Evolutionary conservation across 1,140 invertebrate genomes (phyloP), one percentile per base, ranked within the genome.

Genomic region (Drosophila serrata): DNA sequence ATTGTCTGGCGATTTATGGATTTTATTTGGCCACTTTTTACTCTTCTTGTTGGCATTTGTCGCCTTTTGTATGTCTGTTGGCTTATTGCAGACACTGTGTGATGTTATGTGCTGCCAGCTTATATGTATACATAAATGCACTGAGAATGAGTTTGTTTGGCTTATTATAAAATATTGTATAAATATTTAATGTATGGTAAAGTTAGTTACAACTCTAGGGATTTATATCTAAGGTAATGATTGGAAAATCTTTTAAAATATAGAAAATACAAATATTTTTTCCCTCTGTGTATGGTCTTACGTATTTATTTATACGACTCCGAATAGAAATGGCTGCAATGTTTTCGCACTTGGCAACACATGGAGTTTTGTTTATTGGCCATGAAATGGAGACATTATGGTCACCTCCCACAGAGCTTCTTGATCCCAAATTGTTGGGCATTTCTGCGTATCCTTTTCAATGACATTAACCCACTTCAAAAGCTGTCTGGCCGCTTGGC

Each of bases 1-100:
- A 86, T 87, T 86, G 82, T 86, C 67, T 77, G 85, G 85, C 84
- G 80, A 87, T 87, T 87, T 87, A 88, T 87, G 84, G 84, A 78
- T 88, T 88, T 88, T 87, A 87, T 87, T 87, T 88, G 76, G 80
- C 84, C 76, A 87, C 84, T 87, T 82, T 86, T 82, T 79, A 82
- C 69, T 68, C 55, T 74, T 55, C 48, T 73, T 79, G 67, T 69
- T 84, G 84, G 84, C 84, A 88, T 88, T 88, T 88, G 80, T 88
- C 84, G 84, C 80, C 80, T 78, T 88, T 80, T 78, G 76, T 84
- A 74, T 82, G 72, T 87, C 33, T 88, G 76, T 84, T 86, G 63
- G 84, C 80, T 87, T 87, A 88, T 84, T 79, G 84, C 82, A 76
- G 70, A 80, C 73, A 81, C 78, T 77, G 39, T 75, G 43, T 60